phyloP scores from a whole-genome alignment of 1,140 invertebrate genomes.

The Zaprionus inermis region DNA sequence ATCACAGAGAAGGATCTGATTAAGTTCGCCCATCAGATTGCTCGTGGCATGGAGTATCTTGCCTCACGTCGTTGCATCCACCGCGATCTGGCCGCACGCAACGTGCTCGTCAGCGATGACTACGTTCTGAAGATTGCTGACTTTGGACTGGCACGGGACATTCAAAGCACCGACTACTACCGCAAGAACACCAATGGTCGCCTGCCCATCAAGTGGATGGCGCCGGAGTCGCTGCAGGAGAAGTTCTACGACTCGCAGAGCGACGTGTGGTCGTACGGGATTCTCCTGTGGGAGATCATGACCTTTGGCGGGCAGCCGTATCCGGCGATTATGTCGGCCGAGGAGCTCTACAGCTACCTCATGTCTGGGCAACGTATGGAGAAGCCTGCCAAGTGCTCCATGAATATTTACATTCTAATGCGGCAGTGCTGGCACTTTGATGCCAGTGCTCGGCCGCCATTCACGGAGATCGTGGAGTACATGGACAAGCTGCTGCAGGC shows the following conservation, averaged over 20 bases:
- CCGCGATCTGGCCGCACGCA: slow-evolving; percentile 98
- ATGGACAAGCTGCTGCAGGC: slow-evolving; percentile 94
- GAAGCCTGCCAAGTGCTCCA: slow-evolving; percentile 95
- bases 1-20: slow-evolving; percentile 97
- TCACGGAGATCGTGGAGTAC: slow-evolving; percentile 94
- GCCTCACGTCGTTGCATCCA: slow-evolving; percentile 97
- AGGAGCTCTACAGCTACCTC: slow-evolving; percentile 93
- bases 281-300: slow-evolving; percentile 97
- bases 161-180: slow-evolving; percentile 98
- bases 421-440: slow-evolving; percentile 96
- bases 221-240: slow-evolving; percentile 97
- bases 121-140: slow-evolving; percentile 98
- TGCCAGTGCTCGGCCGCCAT: slow-evolving; percentile 93
- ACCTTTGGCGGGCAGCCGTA: slow-evolving; percentile 96
- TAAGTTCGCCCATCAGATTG: slow-evolving; percentile 98
- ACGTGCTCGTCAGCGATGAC: slow-evolving; percentile 97
- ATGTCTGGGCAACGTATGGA: slow-evolving; percentile 97
- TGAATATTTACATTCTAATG: slow-evolving; percentile 97
- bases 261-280: slow-evolving; percentile 98
- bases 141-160: slow-evolving; percentile 97
- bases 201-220: slow-evolving; percentile 99
- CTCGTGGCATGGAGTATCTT: slow-evolving; percentile 98
- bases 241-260: slow-evolving; percentile 97
- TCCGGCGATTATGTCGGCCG: slow-evolving; percentile 90
- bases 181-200: slow-evolving; percentile 97